Conservation (phyloP, 2,113 vertebrate genomes). For the Eolophus roseicapilla region DNA sequence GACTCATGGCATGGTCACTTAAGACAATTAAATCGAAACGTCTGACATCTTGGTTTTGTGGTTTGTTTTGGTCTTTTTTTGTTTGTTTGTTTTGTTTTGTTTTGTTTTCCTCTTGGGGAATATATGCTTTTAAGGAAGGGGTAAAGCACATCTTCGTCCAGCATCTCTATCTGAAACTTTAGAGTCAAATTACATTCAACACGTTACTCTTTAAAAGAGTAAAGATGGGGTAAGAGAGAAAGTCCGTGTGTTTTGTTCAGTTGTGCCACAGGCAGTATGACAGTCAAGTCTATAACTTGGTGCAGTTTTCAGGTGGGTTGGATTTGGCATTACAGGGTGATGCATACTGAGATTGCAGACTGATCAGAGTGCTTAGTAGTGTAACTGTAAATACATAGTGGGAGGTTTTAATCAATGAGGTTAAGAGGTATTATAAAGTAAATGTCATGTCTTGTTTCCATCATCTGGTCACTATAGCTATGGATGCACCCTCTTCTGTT, state of each 20-base stretch:
- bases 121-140: too few species aligned
- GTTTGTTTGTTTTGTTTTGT: too few species aligned
- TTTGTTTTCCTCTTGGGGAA: neutral
- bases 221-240: too few species aligned
- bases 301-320: neutral
- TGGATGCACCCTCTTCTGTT: neutral
- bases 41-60: neutral
- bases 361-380: neutral
- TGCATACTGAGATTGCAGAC: accelerated
- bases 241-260: neutral
- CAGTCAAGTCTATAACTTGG: neutral
- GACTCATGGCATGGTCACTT: neutral
- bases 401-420: neutral
- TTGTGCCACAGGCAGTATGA: neutral
- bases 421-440: neutral
- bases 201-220: neutral
- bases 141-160: neutral
- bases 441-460: accelerated
- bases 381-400: neutral
- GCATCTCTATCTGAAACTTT: neutral
- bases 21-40: neutral
- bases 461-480: accelerated
- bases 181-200: neutral
- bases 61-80: neutral
- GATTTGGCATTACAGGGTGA: accelerated